A percentile compares a stretch with the other conserved stretches of the same genome.
phyloP scores from a whole-genome alignment of 1,140 invertebrate species.

The Hycleus phaleratus region DNA sequence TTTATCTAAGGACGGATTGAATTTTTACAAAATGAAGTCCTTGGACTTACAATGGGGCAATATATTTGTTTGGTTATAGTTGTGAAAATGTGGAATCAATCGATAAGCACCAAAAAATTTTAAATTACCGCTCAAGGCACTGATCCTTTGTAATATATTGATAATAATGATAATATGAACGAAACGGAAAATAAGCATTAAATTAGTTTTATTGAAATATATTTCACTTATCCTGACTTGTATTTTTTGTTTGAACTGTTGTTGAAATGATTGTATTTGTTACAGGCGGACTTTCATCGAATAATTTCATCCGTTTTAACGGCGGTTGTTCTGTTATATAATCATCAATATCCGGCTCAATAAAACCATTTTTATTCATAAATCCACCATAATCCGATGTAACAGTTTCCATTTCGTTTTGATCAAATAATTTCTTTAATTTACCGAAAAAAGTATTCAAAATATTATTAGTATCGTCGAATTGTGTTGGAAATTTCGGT shows the following conservation, averaged over 20 bases:
- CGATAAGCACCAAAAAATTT: too few relatives aligned
- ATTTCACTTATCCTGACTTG: constrained; percentile 10
- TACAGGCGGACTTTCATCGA: constrained; percentile 2
- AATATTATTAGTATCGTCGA: constrained; percentile 19
- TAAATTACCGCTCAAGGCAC: too few relatives aligned
- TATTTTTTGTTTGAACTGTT: constrained; percentile 4
- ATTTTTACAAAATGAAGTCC: too few relatives aligned
- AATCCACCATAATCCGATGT: constrained; percentile 20
- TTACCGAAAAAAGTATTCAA: constrained; percentile 27
- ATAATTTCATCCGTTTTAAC: constrained; percentile 1
- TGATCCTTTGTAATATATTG: too few relatives aligned
- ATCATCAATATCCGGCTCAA: constrained; percentile 37
- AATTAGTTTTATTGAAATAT: too few relatives aligned
- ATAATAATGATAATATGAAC: too few relatives aligned
- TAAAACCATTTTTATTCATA: constrained; percentile 28
- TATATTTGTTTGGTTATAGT: too few relatives aligned
- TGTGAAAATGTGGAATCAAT: too few relatives aligned
- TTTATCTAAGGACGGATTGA: too few relatives aligned
- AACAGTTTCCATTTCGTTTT: constrained; percentile 15
- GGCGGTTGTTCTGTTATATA: constrained; percentile 7
- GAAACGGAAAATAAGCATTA: too few relatives aligned
- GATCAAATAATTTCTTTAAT: constrained; percentile 28
- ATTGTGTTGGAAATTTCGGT: not conserved
- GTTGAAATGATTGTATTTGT: not conserved
- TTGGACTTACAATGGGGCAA: too few relatives aligned